Percentiles rank a stretch among this genome's conserved stretches.
Evolutionary conservation across 1,140 invertebrate genomes (phyloP).

Genomic region (Drosophila quadrilineata): DNA sequence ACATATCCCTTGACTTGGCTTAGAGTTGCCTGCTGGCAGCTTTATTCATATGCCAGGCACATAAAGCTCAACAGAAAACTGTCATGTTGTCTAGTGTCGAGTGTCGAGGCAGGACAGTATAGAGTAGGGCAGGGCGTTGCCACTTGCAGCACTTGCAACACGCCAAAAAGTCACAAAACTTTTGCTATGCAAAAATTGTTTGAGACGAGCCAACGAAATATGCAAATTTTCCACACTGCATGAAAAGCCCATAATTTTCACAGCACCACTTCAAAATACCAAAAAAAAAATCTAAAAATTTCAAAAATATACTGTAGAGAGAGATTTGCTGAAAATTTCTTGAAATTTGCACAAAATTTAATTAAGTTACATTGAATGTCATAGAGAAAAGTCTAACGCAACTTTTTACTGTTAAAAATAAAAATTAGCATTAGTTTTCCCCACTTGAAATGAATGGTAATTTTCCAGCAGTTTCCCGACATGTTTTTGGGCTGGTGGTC

Average conservation of each 20-base stretch:
- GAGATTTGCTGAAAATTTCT: too few species aligned
- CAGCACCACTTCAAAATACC: too few species aligned
- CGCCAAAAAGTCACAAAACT: slow-evolving; percentile 58
- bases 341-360: too few species aligned
- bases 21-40: background rate
- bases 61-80: slow-evolving; percentile 60
- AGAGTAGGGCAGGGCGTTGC: background rate
- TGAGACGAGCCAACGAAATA: slow-evolving; percentile 51
- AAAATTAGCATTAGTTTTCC: too few species aligned
- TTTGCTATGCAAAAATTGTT: slow-evolving; percentile 44
- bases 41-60: slow-evolving; percentile 61
- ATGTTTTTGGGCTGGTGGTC: slow-evolving; percentile 12
- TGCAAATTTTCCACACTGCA: slow-evolving; percentile 22
- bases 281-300: slow-evolving; percentile 34
- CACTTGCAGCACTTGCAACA: slow-evolving; percentile 9
- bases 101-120: too few species aligned
- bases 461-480: background rate
- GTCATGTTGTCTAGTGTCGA: slow-evolving; percentile 48
- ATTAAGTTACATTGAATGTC: background rate
- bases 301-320: too few species aligned
- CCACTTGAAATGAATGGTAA: too few species aligned
- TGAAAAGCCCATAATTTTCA: too few species aligned
- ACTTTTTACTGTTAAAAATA: too few species aligned
- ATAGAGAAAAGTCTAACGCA: too few species aligned
- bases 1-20: too few species aligned